phyloP scores from a whole-genome alignment of 2,797 vertebrate species.

The Balearica regulorum region DNA sequence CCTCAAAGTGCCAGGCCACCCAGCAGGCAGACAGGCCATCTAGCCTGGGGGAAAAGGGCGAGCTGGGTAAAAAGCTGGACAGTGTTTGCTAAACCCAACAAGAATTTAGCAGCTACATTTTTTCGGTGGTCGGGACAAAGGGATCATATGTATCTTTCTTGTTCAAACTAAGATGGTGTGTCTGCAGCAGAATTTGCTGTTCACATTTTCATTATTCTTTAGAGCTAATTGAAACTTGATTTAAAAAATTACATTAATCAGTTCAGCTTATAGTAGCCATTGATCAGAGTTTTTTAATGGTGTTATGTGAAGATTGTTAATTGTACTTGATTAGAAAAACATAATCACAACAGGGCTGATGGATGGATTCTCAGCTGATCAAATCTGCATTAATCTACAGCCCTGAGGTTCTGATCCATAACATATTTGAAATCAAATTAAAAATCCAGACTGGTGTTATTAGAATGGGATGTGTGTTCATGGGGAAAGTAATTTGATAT shows the following conservation, averaged over 20 bases:
- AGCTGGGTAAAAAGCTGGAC: neutral
- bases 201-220: neutral
- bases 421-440: neutral
- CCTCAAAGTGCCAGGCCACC: neutral
- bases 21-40: neutral
- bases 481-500: neutral
- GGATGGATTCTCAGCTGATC: neutral
- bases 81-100: neutral
- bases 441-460: neutral
- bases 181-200: neutral
- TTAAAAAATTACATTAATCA: neutral
- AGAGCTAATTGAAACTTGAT: conserved; percentile 4
- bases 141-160: neutral
- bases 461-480: neutral
- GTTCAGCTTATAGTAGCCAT: neutral
- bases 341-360: neutral
- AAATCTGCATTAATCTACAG: neutral
- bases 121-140: neutral
- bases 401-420: neutral
- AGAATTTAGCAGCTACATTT: neutral
- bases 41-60: neutral
- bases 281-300: neutral
- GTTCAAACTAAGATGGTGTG: neutral
- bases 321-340: conserved; percentile 3
- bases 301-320: neutral